phyloP scores from a whole-genome alignment of 2,113 vertebrate genomes.

The Saccopteryx bilineata region DNA sequence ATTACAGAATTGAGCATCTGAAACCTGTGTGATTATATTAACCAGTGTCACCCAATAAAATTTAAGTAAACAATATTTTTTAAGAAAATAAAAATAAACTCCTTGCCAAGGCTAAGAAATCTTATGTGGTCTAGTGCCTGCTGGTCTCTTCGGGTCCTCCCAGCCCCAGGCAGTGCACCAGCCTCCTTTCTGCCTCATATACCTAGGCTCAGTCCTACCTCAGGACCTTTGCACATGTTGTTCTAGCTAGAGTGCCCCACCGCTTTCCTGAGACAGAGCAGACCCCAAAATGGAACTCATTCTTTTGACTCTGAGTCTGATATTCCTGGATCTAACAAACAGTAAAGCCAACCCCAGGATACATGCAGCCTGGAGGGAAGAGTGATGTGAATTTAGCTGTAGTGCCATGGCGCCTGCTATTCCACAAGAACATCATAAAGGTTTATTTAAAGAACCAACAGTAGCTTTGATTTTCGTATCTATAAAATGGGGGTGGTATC shows the following conservation, averaged over 20 bases:
- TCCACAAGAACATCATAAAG: not conserved
- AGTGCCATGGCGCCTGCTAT: fast-evolving
- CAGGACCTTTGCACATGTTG: not conserved
- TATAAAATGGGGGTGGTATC: not conserved
- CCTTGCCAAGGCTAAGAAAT: not conserved
- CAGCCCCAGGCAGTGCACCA: not conserved
- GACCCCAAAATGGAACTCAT: not conserved
- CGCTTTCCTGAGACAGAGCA: not conserved
- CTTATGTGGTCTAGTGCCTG: not conserved
- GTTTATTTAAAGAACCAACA: not conserved
- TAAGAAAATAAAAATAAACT: not conserved
- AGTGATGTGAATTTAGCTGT: fast-evolving
- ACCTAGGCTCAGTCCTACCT: not conserved
- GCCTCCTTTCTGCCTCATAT: not conserved
- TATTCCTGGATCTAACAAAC: not conserved
- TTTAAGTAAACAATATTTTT: too few species aligned
- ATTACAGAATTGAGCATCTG: too few species aligned
- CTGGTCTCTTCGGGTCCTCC: not conserved
- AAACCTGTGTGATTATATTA: too few species aligned
- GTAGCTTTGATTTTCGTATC: not conserved
- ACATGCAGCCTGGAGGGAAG: not conserved
- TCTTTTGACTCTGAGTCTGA: not conserved
- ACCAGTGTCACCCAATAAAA: too few species aligned
- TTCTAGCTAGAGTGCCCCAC: not conserved
- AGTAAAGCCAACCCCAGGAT: not conserved